These are phyloP conservation scores for Momotus momota DNA, from an alignment of 2,797 vertebrate species.

Conservation along the genomic window DNA sequence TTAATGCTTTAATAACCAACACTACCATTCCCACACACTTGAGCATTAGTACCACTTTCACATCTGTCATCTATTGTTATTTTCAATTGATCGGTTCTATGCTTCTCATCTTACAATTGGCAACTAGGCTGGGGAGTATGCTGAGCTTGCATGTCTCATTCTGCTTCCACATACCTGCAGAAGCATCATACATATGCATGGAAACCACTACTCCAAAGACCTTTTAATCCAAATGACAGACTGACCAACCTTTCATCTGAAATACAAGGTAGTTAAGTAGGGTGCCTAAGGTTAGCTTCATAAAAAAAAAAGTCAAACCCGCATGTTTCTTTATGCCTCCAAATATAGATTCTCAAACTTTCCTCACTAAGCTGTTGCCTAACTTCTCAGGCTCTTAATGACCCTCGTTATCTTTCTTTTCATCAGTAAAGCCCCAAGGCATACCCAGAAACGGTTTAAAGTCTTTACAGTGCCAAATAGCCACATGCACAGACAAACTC, in stretches of 20 bases:
- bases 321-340: background rate
- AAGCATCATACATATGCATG: background rate
- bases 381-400: conserved; percentile 12
- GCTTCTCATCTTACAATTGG: background rate
- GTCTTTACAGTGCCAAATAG: background rate
- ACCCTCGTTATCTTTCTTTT: background rate
- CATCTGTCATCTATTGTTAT: background rate
- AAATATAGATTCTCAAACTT: background rate
- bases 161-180: background rate
- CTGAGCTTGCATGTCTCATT: background rate
- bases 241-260: background rate
- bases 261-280: background rate
- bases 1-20: background rate
- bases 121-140: background rate
- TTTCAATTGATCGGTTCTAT: background rate
- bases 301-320: background rate
- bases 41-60: background rate
- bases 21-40: background rate
- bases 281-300: background rate
- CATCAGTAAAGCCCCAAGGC: conserved; percentile 15
- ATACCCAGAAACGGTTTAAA: background rate
- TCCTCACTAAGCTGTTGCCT: background rate
- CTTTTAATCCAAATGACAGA: background rate
- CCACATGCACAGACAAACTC: background rate
- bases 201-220: background rate